Evolutionary conservation across 1,140 invertebrate genomes (phyloP), one percentile per base, ranked within the genome.

Genomic region (Antheraea pernyi): DNA sequence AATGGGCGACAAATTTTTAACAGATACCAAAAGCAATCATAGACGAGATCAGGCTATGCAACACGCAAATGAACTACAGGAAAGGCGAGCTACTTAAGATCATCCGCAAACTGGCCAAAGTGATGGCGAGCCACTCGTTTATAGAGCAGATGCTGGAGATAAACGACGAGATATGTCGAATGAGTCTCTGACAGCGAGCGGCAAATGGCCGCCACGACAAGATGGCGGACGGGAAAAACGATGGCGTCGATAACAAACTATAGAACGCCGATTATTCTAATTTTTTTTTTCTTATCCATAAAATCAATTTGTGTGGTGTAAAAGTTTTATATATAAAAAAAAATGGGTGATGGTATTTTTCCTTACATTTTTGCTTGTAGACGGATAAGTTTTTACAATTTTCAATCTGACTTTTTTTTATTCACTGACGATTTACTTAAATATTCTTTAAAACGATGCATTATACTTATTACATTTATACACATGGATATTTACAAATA

Each of bases 101-200:
- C 48, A 92, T 97, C 63, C 92, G 89, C 70, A 93, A 94, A 58
- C 88, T 97, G 19, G 95, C 95, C 5, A 93, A 92, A 62, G 93
- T 97, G n/a, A 92, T 97, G 75, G 89, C 93, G 36, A 95, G 97
- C 83, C 93, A 95, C 53, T 90, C 93, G 46, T 98, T 97, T 81
- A 93, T 97, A 67, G 91, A 93, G 7, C 96, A 97, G 88, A 86
- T 97, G 74, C 90, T 97, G 71, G 93, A 94, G 58, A 96, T 97
- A 68, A 97, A 98, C 87, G 92, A 95, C 64, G 95, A 95, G 80
- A 97, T 98, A 81, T 95, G 95, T 81, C 83, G 86, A 66, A 75
- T 90, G 68, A 87, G 84, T 30, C 82, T 91, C 74, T 90, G 76
- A 88, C 81, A 77, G 13, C 46, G 65, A 63, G 30, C 48, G 62